A percentile compares a stretch with the other conserved stretches of the same genome.
Conservation (phyloP, 1,140 invertebrate species). For the Drosophila micromelanica region DNA sequence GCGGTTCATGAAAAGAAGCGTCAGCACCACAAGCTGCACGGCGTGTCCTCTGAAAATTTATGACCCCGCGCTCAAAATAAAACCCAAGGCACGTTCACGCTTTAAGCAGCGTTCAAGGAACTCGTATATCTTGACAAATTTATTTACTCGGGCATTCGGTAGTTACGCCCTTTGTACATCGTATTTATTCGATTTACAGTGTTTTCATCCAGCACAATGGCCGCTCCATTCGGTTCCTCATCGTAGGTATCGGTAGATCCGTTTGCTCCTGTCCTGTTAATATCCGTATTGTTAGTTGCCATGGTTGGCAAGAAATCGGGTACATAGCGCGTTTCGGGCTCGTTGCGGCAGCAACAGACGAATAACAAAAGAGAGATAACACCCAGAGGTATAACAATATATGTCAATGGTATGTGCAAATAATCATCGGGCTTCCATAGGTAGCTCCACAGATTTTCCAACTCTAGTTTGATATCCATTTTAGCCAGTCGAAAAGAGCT, state of each 20-base stretch:
- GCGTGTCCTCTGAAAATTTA: slow-evolving; percentile 63
- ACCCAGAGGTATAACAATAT: slow-evolving; percentile 5
- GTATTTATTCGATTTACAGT: neutral
- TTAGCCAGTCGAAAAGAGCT: neutral
- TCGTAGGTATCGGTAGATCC: too few species aligned
- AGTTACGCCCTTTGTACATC: slow-evolving; percentile 14
- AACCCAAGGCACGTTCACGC: slow-evolving; percentile 24
- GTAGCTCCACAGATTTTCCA: neutral
- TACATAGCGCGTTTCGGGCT: slow-evolving; percentile 5
- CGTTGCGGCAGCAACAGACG: neutral
- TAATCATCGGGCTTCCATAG: neutral
- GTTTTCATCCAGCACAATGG: neutral
- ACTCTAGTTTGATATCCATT: slow-evolving; percentile 4
- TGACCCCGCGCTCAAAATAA: slow-evolving; percentile 40
- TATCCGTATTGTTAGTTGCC: neutral
- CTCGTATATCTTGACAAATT: slow-evolving; percentile 25
- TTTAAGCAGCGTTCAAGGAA: slow-evolving; percentile 49
- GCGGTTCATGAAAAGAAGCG: slow-evolving; percentile 66
- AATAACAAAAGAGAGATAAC: neutral
- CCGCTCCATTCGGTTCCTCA: neutral
- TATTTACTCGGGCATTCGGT: slow-evolving; percentile 12
- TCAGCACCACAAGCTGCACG: slow-evolving; percentile 52
- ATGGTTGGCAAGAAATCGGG: neutral
- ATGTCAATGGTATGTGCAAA: slow-evolving; percentile 8
- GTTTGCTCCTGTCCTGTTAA: neutral